Evolutionary conservation across 2,888 invertebrate species (phyloP).

Genomic region (Chromoteleia sp.): DNA sequence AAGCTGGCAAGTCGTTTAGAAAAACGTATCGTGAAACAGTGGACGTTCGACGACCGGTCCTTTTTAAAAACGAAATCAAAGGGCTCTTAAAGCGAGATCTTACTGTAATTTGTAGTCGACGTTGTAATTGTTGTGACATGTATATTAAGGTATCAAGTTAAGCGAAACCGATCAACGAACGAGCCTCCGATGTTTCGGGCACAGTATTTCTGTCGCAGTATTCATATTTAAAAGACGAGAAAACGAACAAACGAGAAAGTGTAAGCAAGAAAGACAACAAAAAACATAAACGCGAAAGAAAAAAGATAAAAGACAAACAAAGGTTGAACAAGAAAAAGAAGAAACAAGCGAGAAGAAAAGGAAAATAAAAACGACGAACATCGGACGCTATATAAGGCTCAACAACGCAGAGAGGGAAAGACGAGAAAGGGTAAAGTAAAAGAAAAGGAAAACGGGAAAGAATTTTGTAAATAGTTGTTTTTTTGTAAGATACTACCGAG

Average conservation of each 20-base stretch:
- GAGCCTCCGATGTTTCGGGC: slow-evolving; percentile 22
- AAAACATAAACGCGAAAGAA: not conserved
- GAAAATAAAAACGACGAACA: not conserved
- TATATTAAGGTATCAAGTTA: slow-evolving; percentile 13
- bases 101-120: slow-evolving; percentile 39
- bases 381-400: slow-evolving; percentile 7
- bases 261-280: not conserved
- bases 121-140: slow-evolving; percentile 42
- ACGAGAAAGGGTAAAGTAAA: not conserved
- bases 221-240: slow-evolving; percentile 16
- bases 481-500: slow-evolving; percentile 43
- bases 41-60: not conserved
- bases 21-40: no score
- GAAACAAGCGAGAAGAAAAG: not conserved
- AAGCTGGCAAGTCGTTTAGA: no score
- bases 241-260: not conserved
- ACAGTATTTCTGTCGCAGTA: slow-evolving; percentile 62
- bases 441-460: not conserved
- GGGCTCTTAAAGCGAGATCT: slow-evolving; percentile 5
- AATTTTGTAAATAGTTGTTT: slow-evolving; percentile 41
- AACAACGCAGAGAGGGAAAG: slow-evolving; percentile 4
- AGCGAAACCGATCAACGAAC: slow-evolving; percentile 33
- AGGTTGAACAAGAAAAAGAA: not conserved
- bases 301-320: not conserved
- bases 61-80: not conserved